phyloP scores from a whole-genome alignment of 2,888 invertebrate species.

The Xestia rhomboidea region DNA sequence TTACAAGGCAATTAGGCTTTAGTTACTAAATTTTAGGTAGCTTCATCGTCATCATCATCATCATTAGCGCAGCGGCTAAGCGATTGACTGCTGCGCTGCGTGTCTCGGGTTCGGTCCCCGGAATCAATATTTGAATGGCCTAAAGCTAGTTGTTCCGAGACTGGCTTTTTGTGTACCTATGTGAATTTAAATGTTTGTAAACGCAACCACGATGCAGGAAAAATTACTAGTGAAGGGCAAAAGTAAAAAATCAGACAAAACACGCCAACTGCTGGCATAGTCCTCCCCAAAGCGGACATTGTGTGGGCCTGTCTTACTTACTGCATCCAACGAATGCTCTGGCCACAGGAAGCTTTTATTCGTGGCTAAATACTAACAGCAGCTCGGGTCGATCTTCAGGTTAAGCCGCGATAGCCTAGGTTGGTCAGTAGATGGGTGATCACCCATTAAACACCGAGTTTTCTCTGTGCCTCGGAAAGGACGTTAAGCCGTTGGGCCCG shows the following conservation, averaged over 20 bases:
- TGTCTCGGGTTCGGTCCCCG: too few relatives aligned
- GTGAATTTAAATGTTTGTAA: too few relatives aligned
- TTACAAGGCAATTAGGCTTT: not conserved
- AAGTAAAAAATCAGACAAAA: too few relatives aligned
- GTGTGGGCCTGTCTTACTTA: not conserved
- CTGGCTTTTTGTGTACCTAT: too few relatives aligned
- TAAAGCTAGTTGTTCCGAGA: too few relatives aligned
- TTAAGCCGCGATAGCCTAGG: not conserved
- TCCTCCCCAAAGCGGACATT: not conserved
- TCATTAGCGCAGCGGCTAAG: too few relatives aligned
- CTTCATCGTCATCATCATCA: not conserved
- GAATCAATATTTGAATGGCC: too few relatives aligned
- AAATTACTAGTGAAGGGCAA: too few relatives aligned
- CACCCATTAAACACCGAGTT: not conserved
- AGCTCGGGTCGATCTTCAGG: not conserved
- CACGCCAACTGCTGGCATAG: too few relatives aligned
- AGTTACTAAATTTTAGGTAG: not conserved
- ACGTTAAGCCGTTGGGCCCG: not conserved
- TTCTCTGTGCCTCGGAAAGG: not conserved
- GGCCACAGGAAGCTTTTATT: not conserved
- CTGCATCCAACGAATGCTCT: not conserved
- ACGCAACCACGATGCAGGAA: too few relatives aligned
- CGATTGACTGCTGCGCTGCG: too few relatives aligned
- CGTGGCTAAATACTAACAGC: not conserved
- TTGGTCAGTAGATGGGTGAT: not conserved